Base-by-base conservation (phyloP, 2,113 vertebrate genomes). In the Lagopus leucura region DNA sequence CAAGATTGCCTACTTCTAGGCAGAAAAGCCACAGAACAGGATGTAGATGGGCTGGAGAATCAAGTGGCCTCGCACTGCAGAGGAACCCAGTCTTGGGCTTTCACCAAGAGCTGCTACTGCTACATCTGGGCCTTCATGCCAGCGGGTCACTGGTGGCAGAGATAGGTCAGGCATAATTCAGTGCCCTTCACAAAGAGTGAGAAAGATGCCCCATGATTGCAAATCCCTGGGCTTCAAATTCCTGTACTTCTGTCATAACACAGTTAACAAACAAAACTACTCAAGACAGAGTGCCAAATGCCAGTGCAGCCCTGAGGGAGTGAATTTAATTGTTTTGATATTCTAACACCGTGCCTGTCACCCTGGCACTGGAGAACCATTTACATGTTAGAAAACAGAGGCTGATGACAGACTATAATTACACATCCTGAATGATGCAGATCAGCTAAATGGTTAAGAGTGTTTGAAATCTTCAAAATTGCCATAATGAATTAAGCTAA, bases 121-220 rank as follows among this genome's bases (percentile, higher is more conserved):
- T 43, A 4, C 10, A 6, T 24, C 13, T 27, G 21, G 32, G 18
- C 13, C 24, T 82, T 19, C 28, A 6, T 4, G 32, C 6, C 24
- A 67, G 17, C 11, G 15, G 8, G 27, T 42, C 72, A 19, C 21
- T 19, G 45, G 54, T 11, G 58, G 12, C 25, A 27, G 9, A 16
- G 19, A 52, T 72, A 82, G n/a, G 16, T 16, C 36, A 69, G 65
- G 7, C 5, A 21, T 30, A 47, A 43, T n/a, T 76, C 58, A 48
- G 2, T 18, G 11, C 13, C n/a, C 30, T 87, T 65, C 21, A 36
- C 3, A 0, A 3, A 64, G 28, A 65, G 11, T 4, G 8, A 8
- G 24, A 87, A 74, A 48, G n/a, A 9, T 0, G 2, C 4, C 13
- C 40, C 43, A 47, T 1, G 0, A 1, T 47, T 52, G 6, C 40